Base-by-base conservation (phyloP, 53 echinoderm and acorn worm genomes). In the Stichopus horrens region DNA sequence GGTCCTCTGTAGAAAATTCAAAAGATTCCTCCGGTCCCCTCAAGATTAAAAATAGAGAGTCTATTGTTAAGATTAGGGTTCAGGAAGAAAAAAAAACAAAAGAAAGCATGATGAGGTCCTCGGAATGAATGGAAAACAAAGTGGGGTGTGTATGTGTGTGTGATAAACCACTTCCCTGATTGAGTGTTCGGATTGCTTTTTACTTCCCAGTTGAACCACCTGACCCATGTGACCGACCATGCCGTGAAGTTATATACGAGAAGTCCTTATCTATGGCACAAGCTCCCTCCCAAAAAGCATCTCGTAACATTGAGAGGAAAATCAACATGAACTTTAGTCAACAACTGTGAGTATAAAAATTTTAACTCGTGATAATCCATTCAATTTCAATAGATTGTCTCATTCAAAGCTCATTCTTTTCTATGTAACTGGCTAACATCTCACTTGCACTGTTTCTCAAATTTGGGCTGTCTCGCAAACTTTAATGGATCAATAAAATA, bases 211-310 rank as follows among this genome's bases (percentile, higher is more conserved):
- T 23, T 81, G 21, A 58, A 86, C 71, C 86, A 86, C 53, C 60
- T 18, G 63, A 68, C 23, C 51, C 37, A 7, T 86, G 86, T 68
- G 71, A 86, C 52, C 52, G 66, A 4, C 86, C 86, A 8, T 86
- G 86, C 37, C 37, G 66, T 67, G 86, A 86, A 68, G 86, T 67
- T 8, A 67, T 86, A 16, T 86, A 86, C 71, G 86, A 86, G 6
- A 53, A 86, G 22, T 67, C 66, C 51, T 67, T 86, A 4, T 58
- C 58, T 53, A 65, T 67, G 66, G 52, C 86, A 8, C 60, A 18
- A 13, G 57, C 68, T 21, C 86, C 86, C 2, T 68, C 86, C 66
- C 37, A 8, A 4, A 65, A 23, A 53, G 86, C 71, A 23, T 52
- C 66, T 18, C 5, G 16, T 13, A 23, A 67, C 4, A 21, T 66